Conservation (phyloP, 1,140 invertebrate species). For the Thaumetopoea pityocampa region DNA sequence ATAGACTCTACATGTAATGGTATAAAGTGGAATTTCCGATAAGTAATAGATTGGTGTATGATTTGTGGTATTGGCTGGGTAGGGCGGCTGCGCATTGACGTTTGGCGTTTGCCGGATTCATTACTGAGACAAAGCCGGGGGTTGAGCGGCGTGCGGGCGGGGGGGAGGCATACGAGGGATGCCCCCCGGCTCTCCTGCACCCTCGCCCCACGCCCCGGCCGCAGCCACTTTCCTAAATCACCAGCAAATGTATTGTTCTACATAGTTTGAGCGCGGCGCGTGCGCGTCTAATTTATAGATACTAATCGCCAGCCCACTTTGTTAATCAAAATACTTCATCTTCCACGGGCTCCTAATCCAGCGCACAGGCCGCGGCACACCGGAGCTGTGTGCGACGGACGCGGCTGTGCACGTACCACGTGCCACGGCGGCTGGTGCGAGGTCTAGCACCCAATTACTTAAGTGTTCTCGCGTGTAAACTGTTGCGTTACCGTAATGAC, state of each 20-base stretch:
- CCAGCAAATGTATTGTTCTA: constrained; percentile 53
- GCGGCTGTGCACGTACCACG: no score
- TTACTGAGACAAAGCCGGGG: constrained; percentile 66
- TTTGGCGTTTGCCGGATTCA: constrained; percentile 71
- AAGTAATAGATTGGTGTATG: constrained; percentile 38
- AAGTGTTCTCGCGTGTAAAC: no score
- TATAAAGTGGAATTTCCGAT: constrained; percentile 43
- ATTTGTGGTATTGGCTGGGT: constrained; percentile 46
- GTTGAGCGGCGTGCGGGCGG: constrained; percentile 14
- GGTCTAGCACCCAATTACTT: no score
- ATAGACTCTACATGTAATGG: constrained; percentile 20
- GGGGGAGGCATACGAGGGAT: constrained; percentile 28
- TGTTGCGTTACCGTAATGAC: no score
- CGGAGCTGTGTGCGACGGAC: no score
- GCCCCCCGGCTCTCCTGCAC: constrained; percentile 13
- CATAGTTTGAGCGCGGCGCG: constrained; percentile 43
- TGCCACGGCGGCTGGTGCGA: no score
- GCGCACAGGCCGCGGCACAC: no score
- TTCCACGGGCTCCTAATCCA: no score
- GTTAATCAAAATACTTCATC: constrained; percentile 17
- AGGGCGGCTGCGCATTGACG: constrained; percentile 61
- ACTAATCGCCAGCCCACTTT: constrained; percentile 11
- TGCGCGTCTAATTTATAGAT: constrained; percentile 14
- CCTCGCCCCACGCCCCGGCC: constrained; percentile 20
- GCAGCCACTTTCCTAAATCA: constrained; percentile 72